Conservation (phyloP, 2,113 vertebrate species). For the Neogobius melanostomus region DNA sequence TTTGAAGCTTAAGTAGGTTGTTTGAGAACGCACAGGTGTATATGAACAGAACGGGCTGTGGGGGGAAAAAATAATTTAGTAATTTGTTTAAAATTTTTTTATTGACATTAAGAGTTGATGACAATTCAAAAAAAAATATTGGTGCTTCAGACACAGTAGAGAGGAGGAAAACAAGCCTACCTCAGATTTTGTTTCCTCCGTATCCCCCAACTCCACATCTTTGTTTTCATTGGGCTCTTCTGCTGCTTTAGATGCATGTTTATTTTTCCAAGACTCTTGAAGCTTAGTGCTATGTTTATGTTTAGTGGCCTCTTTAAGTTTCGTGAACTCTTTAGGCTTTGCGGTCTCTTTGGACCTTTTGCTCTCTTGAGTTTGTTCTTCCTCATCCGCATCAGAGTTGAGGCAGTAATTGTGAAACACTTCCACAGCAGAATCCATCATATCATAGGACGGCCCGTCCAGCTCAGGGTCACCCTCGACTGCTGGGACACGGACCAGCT, state of each 20-base stretch:
- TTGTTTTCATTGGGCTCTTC: conserved; percentile 19
- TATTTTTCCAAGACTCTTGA: not conserved
- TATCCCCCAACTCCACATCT: conserved; percentile 16
- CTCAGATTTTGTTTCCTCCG: conserved; percentile 43
- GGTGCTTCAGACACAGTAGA: too few relatives aligned
- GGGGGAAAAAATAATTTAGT: too few relatives aligned
- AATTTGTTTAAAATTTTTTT: too few relatives aligned
- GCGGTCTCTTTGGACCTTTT: not conserved
- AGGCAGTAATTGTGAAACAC: conserved; percentile 72
- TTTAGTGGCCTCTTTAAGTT: not conserved
- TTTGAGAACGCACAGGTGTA: too few relatives aligned
- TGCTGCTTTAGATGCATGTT: conserved; percentile 15
- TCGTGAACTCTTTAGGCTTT: not conserved
- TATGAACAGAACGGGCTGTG: too few relatives aligned
- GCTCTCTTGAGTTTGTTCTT: conserved; percentile 16
- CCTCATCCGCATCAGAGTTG: conserved; percentile 43
- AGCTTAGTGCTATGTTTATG: not conserved
- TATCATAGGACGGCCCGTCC: conserved; percentile 46
- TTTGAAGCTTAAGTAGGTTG: not conserved
- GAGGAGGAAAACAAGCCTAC: not conserved
- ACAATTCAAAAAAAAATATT: too few relatives aligned
- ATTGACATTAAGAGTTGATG: too few relatives aligned
- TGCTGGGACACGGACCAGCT: conserved; percentile 14
- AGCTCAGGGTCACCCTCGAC: conserved; percentile 45
- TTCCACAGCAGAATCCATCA: conserved; percentile 53